Evolutionary conservation across 2,797 vertebrate genomes (phyloP).

Genomic region (Benthosema pterotum): DNA sequence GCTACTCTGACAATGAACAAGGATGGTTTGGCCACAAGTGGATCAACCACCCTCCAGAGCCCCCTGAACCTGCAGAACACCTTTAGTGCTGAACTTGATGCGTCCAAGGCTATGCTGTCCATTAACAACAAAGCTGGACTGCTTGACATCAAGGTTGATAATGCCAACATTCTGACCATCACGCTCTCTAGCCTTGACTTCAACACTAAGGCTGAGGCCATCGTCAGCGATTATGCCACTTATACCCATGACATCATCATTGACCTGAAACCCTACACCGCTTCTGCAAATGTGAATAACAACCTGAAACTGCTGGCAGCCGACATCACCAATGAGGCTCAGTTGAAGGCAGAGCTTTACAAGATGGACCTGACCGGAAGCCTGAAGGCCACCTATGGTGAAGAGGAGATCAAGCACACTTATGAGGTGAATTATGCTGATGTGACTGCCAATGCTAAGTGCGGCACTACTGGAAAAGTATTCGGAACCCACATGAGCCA

Average conservation of each 20-base stretch:
- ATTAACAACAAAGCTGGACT: conserved; percentile 82
- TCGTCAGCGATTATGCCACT: conserved; percentile 73
- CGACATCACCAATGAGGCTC: conserved; percentile 80
- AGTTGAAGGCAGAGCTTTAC: conserved; percentile 81
- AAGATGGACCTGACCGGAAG: conserved; percentile 86
- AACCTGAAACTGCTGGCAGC: conserved; percentile 79
- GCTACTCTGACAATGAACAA: conserved; percentile 81
- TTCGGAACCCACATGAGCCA: conserved; percentile 84
- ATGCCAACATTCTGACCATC: conserved; percentile 82
- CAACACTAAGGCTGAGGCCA: conserved; percentile 82
- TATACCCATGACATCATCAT: conserved; percentile 86
- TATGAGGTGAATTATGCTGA: conserved; percentile 84
- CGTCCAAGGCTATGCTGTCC: conserved; percentile 78
- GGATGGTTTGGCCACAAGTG: conserved; percentile 83
- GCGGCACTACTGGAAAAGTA: conserved; percentile 85
- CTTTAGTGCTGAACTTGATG: conserved; percentile 80
- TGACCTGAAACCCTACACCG: conserved; percentile 81
- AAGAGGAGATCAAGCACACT: conserved; percentile 86
- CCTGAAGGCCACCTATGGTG: conserved; percentile 78
- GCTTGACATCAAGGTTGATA: conserved; percentile 79
- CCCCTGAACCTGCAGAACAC: conserved; percentile 84
- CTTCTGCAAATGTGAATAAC: conserved; percentile 80
- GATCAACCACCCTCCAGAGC: conserved; percentile 83
- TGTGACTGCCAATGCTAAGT: conserved; percentile 81
- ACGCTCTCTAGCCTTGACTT: conserved; percentile 80